A percentile compares a stretch with the other conserved stretches of the same genome.
Evolutionary conservation across 2,888 invertebrate species (phyloP).

Genomic region (Poecilus cupreus): DNA sequence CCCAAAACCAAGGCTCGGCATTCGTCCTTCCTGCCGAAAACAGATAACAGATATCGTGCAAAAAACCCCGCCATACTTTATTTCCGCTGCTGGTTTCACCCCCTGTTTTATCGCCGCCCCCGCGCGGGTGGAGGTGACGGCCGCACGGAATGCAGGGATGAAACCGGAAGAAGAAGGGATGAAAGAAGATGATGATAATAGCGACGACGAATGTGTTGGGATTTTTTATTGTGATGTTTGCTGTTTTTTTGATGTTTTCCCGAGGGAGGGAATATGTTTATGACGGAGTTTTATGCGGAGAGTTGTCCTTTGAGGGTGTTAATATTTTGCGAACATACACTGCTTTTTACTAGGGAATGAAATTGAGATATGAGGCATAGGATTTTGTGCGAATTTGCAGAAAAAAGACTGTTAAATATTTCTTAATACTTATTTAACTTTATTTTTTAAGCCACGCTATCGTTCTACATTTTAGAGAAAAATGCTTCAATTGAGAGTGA

Average conservation of each 20-base stretch:
- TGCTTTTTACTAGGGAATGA: too few species aligned
- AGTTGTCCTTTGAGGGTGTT: background rate
- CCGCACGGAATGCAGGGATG: background rate
- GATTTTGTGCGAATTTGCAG: too few species aligned
- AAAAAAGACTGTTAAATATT: too few species aligned
- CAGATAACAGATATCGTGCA: constrained; percentile 10
- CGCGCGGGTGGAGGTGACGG: background rate
- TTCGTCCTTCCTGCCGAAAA: constrained; percentile 11
- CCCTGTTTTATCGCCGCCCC: background rate
- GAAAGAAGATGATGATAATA: background rate
- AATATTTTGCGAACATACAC: too few species aligned
- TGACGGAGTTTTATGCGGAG: background rate
- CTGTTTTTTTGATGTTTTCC: background rate
- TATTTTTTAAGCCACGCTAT: too few species aligned
- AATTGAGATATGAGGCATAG: too few species aligned
- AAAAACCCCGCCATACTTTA: constrained; percentile 20
- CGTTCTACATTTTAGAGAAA: too few species aligned
- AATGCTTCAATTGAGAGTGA: too few species aligned
- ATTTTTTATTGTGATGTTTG: background rate
- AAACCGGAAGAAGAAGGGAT: constrained; percentile 3
- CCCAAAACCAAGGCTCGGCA: background rate
- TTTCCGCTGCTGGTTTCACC: constrained; percentile 1
- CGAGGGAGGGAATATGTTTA: background rate
- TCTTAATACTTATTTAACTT: too few species aligned
- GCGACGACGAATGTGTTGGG: background rate